These are phyloP conservation scores for Mirounga angustirostris DNA, from an alignment of 2,113 vertebrate species.

Conservation along the genomic window DNA sequence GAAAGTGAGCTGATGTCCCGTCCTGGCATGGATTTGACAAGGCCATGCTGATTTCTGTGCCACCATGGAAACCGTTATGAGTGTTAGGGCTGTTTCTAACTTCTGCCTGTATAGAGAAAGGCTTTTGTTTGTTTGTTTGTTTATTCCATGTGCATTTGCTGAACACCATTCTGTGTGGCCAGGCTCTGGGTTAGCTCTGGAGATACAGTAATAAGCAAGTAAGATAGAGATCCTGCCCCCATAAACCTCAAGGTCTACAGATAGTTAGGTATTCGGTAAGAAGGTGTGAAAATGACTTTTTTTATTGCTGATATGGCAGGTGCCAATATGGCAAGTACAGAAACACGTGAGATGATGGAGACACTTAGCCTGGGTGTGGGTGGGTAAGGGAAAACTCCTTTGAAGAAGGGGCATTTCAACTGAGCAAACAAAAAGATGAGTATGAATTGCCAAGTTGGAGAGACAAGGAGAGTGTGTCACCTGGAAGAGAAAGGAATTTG, in stretches of 20 bases:
- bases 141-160: background rate
- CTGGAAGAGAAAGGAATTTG: background rate
- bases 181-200: background rate
- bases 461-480: background rate
- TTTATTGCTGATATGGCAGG: no score
- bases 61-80: background rate
- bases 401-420: background rate
- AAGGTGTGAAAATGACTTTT: background rate
- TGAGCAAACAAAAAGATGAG: background rate
- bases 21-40: background rate
- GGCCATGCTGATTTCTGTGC: background rate
- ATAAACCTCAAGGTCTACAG: background rate
- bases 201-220: background rate
- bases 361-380: background rate
- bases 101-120: background rate
- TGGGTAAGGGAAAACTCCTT: background rate
- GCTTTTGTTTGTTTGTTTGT: background rate
- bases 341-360: background rate
- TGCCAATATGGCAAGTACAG: background rate
- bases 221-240: background rate
- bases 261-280: background rate
- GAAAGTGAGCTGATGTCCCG: background rate
- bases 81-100: no score
- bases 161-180: background rate
- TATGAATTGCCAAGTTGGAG: background rate